Evolutionary conservation across 1,140 invertebrate species (phyloP).

Genomic region (Pseudoatta argentina): DNA sequence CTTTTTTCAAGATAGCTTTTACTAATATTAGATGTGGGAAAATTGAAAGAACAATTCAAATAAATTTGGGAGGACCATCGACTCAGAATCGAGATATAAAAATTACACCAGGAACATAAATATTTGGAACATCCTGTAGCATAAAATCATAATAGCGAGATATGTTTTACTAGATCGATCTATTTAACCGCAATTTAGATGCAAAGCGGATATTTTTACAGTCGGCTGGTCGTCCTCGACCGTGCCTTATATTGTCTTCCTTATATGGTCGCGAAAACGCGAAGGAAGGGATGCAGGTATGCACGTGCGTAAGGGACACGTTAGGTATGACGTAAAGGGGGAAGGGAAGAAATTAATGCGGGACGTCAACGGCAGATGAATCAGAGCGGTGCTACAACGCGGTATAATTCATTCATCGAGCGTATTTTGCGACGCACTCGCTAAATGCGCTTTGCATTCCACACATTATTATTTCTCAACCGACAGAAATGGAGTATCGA

Average conservation of each 20-base stretch:
- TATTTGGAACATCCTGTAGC: background rate
- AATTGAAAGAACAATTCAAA: background rate
- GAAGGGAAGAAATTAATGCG: constrained; percentile 19
- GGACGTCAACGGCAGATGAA: constrained; percentile 46
- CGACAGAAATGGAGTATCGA: background rate
- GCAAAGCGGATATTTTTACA: constrained; percentile 41
- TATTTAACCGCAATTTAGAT: constrained; percentile 47
- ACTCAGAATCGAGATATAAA: background rate
- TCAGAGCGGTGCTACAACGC: constrained; percentile 20
- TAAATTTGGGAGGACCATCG: background rate
- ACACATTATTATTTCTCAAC: background rate
- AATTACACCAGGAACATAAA: background rate
- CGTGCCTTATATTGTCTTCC: constrained; percentile 61
- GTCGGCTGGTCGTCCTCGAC: constrained; percentile 18
- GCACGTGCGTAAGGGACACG: constrained; percentile 39
- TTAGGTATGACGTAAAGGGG: background rate
- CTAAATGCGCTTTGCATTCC: background rate
- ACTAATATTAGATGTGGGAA: background rate
- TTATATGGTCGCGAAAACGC: constrained; percentile 63
- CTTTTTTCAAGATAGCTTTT: background rate
- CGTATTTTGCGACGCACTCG: constrained; percentile 29
- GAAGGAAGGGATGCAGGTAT: constrained; percentile 10
- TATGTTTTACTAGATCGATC: constrained; percentile 13
- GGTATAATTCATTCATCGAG: constrained; percentile 45
- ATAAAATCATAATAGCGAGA: background rate